Evolutionary conservation across 2,888 invertebrate genomes (phyloP), one percentile per base, ranked within the genome.

Genomic region (Syrphus vitripennis): DNA sequence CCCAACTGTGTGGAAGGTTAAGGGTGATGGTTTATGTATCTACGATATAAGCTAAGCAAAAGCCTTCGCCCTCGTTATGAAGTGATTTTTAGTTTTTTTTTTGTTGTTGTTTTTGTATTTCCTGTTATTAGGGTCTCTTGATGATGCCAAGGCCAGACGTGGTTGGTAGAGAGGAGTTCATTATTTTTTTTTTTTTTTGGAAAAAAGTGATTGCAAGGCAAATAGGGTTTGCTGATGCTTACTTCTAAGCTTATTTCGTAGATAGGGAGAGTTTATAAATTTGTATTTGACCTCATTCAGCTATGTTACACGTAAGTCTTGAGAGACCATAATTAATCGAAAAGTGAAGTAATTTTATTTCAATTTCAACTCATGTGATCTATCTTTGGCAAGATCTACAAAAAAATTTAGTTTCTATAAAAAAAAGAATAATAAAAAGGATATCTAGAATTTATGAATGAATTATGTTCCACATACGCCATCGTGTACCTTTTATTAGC

Each of bases 251-350:
- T 16, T 34, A 31, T 42, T 50, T 50, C 16, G 42, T 31, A n/a
- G 29, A 6, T 16, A 70, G 14, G 16, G 53, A 40, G 24, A 40
- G 12, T 59, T 75, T 45, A 50, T 14, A 5, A 0, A 63, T 74
- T 74, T 83, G 61, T 31, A 53, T 79, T 71, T 75, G 83, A 80
- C 75, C 83, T 83, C 70, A 75, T 83, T 83, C 55, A 74, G n/a
- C 31, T 72, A 83, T 61, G 75, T 53, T 21, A 19, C 10, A 10
- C 16, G 19, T 10, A 19, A n/a, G 1, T 40, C 1, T 2, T 40
- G 5, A n/a, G 40, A 40, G 6, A 14, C n/a, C 16, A 16, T 16
- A n/a, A 42, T 42, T n/a, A 16, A 40, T 40, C n/a, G n/a, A 4
- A 40, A n/a, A 5, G 5, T n/a, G n/a, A n/a, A 14, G 40, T 40